Conservation (phyloP, 2,797 vertebrate genomes). For the Peromyscus aztecus region DNA sequence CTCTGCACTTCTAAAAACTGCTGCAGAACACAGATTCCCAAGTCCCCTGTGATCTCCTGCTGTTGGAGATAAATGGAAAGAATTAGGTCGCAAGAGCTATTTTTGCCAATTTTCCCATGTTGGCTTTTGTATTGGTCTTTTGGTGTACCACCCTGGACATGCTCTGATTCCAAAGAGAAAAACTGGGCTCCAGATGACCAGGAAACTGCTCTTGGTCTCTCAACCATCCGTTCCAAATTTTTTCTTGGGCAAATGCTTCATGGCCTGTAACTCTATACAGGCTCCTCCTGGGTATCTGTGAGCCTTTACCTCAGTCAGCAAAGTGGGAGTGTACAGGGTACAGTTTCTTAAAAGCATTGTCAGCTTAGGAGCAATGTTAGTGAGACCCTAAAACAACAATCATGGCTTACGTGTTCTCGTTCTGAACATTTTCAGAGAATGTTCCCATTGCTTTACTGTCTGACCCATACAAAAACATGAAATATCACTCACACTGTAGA, state of each 20-base stretch:
- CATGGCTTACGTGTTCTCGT: background rate
- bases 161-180: slow-evolving; percentile 61
- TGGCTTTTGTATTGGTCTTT: slow-evolving; percentile 78
- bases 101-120: slow-evolving; percentile 62
- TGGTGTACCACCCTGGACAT: background rate
- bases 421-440: background rate
- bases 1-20: slow-evolving; percentile 61
- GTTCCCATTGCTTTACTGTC: background rate
- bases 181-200: slow-evolving; percentile 15
- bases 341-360: background rate
- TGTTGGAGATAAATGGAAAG: slow-evolving; percentile 74
- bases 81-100: slow-evolving; percentile 71
- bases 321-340: background rate
- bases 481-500: background rate
- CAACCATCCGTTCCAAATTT: background rate
- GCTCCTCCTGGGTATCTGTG: background rate
- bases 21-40: slow-evolving; percentile 63
- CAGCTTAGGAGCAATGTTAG: background rate
- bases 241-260: background rate
- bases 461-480: background rate
- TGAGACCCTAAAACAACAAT: background rate
- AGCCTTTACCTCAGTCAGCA: background rate
- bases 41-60: slow-evolving; percentile 65
- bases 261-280: background rate
- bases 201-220: background rate